Base-by-base conservation (phyloP, 1,140 invertebrate species). In the Drosophila virilis region DNA sequence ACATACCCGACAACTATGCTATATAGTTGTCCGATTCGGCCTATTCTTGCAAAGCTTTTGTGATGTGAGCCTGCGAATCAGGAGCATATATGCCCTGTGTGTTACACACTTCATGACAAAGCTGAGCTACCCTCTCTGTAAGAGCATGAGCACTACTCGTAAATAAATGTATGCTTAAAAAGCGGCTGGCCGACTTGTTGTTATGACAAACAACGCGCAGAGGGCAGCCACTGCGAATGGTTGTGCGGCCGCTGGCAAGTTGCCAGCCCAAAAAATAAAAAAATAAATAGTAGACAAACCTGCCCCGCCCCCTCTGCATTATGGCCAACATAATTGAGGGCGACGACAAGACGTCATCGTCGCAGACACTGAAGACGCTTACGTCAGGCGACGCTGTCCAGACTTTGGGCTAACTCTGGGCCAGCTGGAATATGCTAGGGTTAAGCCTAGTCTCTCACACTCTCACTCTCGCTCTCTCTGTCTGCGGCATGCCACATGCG, bases 121-220 rank as follows among this genome's bases (percentile, higher is more conserved):
- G 22, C 22, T 28, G 22, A 5, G 0, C 5, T 28, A 28, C 22
- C 22, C 22, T 28, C 22, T 5, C 22, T 28, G 22, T 28, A 5
- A 28, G 22, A 28, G 22, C 22, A 28, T 28, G 42, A 70, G 33
- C 60, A 45, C 62, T 37, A 52, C 62, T 67, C 81, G 75, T 88
- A 88, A 88, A 86, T 86, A 79, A 82, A 76, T 80, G 67, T 64
- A 65, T 78, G 66, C 60, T 74, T 70, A 77, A 78, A 78, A 59
- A 70, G 51, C 50, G 57, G 42, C 50, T 71, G 42, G 46, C 62
- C 78, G 55, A 51, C 48, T 58, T 55, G 61, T 64, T 81, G 43
- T 66, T 78, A 72, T 83, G 81, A 71, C 69, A 77, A 62, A 67
- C 43, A 48, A 45, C 38, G 61, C 60, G 13, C 42, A 43, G 33